Percentiles rank a stretch among this genome's conserved stretches.
These are phyloP conservation scores for Ibidorhyncha struthersii DNA, from an alignment of 2,113 vertebrate genomes.

Conservation along the genomic window DNA sequence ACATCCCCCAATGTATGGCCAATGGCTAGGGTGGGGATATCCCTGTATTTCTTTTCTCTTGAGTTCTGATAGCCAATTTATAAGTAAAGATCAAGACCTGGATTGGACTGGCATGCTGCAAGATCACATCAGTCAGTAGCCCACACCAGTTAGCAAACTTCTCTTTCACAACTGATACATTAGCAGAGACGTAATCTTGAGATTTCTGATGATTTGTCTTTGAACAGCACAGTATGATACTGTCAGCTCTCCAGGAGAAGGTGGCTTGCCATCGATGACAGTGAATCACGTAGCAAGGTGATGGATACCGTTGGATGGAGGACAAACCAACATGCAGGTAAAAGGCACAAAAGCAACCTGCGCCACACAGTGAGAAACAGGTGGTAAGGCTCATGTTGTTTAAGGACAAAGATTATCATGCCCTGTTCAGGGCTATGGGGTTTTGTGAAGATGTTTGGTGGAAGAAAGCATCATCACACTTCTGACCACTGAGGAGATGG, in stretches of 20 bases:
- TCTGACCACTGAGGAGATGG: not conserved
- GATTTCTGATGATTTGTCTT: not conserved
- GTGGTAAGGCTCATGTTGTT: rapidly evolving
- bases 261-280: rapidly evolving
- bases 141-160: not conserved
- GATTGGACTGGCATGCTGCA: not conserved
- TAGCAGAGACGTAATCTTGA: not conserved
- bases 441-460: not conserved
- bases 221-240: not conserved
- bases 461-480: not conserved
- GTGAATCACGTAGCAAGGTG: too few relatives aligned
- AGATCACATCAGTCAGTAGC: not conserved
- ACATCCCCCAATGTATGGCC: rapidly evolving
- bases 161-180: not conserved
- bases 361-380: rapidly evolving
- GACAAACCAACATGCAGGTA: not conserved
- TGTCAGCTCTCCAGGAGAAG: rapidly evolving
- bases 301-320: rapidly evolving
- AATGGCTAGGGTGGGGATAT: not conserved
- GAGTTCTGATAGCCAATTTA: not conserved
- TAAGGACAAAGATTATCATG: rapidly evolving
- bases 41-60: not conserved
- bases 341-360: not conserved
- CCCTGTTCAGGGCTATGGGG: not conserved
- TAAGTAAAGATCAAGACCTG: not conserved